Evolutionary conservation across 2,113 vertebrate species (phyloP).

Genomic region (Podarcis cretensis): DNA sequence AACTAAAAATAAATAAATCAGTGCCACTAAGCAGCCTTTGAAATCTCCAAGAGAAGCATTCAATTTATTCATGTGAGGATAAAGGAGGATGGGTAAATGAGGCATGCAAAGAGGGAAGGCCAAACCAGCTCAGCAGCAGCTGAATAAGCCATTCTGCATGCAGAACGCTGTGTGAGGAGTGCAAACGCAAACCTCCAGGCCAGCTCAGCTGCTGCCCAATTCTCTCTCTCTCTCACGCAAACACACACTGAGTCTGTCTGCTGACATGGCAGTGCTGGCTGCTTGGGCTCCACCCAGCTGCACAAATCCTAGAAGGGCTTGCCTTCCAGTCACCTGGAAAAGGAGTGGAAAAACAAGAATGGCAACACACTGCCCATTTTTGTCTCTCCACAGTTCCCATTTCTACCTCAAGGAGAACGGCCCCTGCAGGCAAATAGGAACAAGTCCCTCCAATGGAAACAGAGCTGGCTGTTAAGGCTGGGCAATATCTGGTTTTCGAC

Average conservation of each 20-base stretch:
- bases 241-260: neutral
- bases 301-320: neutral
- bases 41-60: neutral
- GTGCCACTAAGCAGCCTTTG: conserved; percentile 22
- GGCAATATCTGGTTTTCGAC: too few species aligned
- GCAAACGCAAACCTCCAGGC: conserved; percentile 12
- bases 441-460: fast-evolving
- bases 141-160: conserved; percentile 21
- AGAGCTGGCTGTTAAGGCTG: neutral
- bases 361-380: neutral
- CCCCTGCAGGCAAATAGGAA: neutral
- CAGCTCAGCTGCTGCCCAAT: neutral
- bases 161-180: conserved; percentile 2
- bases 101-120: neutral
- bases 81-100: neutral
- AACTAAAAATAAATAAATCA: neutral
- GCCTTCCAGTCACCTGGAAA: conserved; percentile 13
- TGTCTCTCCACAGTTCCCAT: neutral
- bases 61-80: conserved; percentile 34
- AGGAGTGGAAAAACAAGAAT: neutral
- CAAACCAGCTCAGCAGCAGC: conserved; percentile 18
- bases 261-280: neutral
- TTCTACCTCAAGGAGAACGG: neutral
- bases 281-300: neutral
- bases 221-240: neutral